phyloP scores from a whole-genome alignment of 2,888 invertebrate genomes.

The Malthinus flaveolus region DNA sequence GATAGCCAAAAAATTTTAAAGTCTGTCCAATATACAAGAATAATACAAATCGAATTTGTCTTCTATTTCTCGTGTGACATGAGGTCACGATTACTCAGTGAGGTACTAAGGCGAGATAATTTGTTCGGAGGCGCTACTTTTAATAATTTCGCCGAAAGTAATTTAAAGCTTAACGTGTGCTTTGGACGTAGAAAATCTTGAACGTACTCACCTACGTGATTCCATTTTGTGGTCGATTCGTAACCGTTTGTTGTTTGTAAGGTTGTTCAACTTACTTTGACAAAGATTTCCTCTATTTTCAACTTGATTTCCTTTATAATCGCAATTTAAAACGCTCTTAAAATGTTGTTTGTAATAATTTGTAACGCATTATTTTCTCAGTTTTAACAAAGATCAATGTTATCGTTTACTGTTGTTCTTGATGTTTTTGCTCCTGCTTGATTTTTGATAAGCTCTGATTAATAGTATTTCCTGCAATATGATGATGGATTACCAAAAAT shows the following conservation, averaged over 20 bases:
- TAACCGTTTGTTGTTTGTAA: constrained; percentile 12
- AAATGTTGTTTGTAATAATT: background rate
- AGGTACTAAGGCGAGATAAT: too few relatives aligned
- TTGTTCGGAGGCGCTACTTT: too few relatives aligned
- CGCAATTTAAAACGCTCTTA: background rate
- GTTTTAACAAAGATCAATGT: constrained; percentile 5
- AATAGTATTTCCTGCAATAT: constrained; percentile 5
- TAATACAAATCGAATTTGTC: background rate
- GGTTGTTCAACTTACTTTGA: constrained; percentile 6
- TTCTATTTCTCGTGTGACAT: too few relatives aligned
- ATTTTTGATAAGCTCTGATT: constrained; percentile 8
- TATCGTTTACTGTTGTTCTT: constrained; percentile 4
- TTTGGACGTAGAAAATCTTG: constrained; percentile 9
- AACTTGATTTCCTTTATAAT: constrained; percentile 6
- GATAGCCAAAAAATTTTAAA: constrained; percentile 2
- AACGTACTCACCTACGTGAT: constrained; percentile 16
- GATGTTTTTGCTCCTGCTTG: constrained; percentile 2
- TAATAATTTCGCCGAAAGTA: too few relatives aligned
- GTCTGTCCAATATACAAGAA: background rate
- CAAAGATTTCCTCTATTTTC: background rate
- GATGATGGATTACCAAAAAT: constrained; percentile 2
- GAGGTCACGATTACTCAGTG: too few relatives aligned
- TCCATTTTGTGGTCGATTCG: constrained; percentile 17
- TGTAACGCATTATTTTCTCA: too few relatives aligned
- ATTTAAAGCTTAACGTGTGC: too few relatives aligned